Conservation (phyloP, 30 jellyfish, hydroid and myxozoan genomes). For the Euphysa ruthae region DNA sequence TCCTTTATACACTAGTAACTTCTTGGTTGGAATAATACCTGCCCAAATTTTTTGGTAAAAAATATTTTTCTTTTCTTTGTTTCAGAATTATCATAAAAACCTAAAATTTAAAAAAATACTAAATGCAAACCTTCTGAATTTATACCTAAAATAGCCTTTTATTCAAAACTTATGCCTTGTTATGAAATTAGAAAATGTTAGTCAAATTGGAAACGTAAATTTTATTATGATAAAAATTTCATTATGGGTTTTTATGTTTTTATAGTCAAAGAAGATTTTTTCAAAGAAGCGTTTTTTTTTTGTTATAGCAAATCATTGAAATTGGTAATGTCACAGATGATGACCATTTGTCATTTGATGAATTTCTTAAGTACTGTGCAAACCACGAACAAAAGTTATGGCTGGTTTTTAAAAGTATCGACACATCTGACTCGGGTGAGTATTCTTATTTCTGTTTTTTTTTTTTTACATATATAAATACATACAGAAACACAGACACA, state of each 20-base stretch:
- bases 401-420: conserved; percentile 91
- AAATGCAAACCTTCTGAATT: background rate
- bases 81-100: no score
- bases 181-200: background rate
- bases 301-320: conserved; percentile 67
- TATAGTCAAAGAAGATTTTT: no score
- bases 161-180: background rate
- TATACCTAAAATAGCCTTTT: background rate
- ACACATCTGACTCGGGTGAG: conserved; percentile 80
- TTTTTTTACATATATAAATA: no score
- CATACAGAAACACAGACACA: no score
- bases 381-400: conserved; percentile 93
- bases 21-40: no score
- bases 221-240: background rate
- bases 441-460: no score
- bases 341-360: conserved; percentile 83
- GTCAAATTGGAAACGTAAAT: background rate
- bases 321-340: conserved; percentile 75
- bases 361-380: conserved; percentile 68
- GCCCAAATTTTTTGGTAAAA: no score
- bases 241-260: no score
- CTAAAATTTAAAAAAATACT: no score
- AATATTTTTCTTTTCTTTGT: no score
- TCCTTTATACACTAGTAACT: no score
- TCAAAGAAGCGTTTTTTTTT: no score